phyloP scores from a whole-genome alignment of 92 coral and sea anemone genomes.

The Pocillopora grandis region DNA sequence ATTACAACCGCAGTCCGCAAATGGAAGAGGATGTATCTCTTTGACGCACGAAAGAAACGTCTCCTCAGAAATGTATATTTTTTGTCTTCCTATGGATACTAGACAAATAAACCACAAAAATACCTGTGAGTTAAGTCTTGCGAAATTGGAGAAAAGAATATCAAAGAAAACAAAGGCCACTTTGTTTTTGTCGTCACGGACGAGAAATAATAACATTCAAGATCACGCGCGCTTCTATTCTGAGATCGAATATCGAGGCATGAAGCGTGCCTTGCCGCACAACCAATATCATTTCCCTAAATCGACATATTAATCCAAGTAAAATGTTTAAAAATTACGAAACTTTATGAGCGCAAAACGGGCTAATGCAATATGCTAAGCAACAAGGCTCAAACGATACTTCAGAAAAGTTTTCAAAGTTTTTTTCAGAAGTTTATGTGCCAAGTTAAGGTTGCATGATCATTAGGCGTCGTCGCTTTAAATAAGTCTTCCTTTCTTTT shows the following conservation, averaged over 20 bases:
- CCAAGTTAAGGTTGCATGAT: no score
- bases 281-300: not conserved
- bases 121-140: no score
- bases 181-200: not conserved
- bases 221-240: not conserved
- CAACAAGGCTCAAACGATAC: no score
- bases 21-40: not conserved
- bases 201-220: not conserved
- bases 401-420: no score
- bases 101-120: not conserved
- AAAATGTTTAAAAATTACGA: not conserved
- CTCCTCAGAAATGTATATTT: not conserved
- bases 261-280: not conserved
- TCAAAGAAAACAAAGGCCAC: not conserved
- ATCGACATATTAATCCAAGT: not conserved
- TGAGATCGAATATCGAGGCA: not conserved
- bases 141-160: no score
- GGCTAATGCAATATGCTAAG: no score
- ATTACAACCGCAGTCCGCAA: not conserved
- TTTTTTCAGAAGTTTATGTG: no score
- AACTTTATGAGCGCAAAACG: not conserved
- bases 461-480: no score
- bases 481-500: no score
- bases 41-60: conserved; percentile 16
- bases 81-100: not conserved